A percentile compares a stretch with the other conserved stretches of the same genome.
phyloP scores from a whole-genome alignment of 1,140 invertebrate genomes.

The Cepaea nemoralis region DNA sequence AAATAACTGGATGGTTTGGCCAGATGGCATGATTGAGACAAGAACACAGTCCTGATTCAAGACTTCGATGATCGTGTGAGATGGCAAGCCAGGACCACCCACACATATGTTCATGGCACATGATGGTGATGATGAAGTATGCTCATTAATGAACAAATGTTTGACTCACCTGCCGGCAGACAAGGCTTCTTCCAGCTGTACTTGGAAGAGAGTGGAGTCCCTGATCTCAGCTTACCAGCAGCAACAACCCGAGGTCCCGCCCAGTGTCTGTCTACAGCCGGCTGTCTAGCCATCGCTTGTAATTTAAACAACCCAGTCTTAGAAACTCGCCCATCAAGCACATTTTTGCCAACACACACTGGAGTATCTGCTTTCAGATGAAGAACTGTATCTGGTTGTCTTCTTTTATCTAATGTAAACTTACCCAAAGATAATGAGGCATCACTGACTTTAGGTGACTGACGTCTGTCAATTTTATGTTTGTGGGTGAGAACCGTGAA shows the following conservation, averaged over 20 bases:
- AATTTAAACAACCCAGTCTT: not conserved
- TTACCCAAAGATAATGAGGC: not conserved
- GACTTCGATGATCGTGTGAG: too few species aligned
- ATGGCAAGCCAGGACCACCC: too few species aligned
- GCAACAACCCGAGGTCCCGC: too few species aligned
- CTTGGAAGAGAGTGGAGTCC: too few species aligned
- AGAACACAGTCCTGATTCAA: too few species aligned
- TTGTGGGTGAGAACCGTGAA: not conserved
- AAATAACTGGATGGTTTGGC: too few species aligned
- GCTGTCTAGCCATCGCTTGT: not conserved
- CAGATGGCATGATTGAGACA: too few species aligned
- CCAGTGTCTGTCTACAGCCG: not conserved
- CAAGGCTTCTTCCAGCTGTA: not conserved
- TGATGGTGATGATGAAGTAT: too few species aligned
- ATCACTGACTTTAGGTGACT: not conserved
- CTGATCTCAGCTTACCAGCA: not conserved
- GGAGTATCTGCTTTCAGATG: not conserved
- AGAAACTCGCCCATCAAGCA: not conserved
- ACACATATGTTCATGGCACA: too few species aligned
- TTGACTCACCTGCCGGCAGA: not conserved
- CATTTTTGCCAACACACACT: not conserved
- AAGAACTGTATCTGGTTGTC: not conserved
- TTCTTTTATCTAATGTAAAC: not conserved
- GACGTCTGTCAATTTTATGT: not conserved
- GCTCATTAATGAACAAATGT: too few species aligned